Percentiles rank a stretch among this genome's conserved stretches.
Evolutionary conservation across 2,888 invertebrate species (phyloP).

Genomic region (Lepidocyrtinus sp.): DNA sequence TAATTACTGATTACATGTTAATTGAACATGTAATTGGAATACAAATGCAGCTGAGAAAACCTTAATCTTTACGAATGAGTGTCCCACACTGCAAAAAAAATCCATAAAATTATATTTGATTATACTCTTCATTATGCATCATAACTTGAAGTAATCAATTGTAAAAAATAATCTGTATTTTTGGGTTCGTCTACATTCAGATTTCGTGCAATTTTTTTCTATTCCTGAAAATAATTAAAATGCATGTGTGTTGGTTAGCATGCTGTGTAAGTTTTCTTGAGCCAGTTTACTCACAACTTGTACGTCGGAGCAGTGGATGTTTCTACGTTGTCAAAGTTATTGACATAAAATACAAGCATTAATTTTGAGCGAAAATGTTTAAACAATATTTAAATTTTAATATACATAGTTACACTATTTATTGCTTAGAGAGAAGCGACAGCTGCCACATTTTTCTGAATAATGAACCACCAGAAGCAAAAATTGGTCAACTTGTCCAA

Average conservation of each 20-base stretch:
- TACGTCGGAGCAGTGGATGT: no score
- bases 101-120: no score
- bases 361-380: background rate
- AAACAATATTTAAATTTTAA: no score
- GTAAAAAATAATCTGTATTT: no score
- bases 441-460: background rate
- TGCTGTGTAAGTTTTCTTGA: no score
- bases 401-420: no score
- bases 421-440: no score
- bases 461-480: background rate
- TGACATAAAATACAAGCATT: background rate
- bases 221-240: conserved; percentile 7
- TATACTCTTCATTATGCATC: no score
- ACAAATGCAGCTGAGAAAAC: background rate
- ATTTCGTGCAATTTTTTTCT: background rate
- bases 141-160: no score
- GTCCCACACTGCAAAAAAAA: no score
- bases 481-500: conserved; percentile 9
- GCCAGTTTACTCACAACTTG: no score
- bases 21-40: conserved; percentile 10
- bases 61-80: no score
- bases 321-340: conserved; percentile 7
- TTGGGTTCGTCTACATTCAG: background rate
- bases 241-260: background rate
- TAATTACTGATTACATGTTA: background rate